Evolutionary conservation across 2,888 invertebrate genomes (phyloP).

Genomic region (Nemotelus nigrinus): DNA sequence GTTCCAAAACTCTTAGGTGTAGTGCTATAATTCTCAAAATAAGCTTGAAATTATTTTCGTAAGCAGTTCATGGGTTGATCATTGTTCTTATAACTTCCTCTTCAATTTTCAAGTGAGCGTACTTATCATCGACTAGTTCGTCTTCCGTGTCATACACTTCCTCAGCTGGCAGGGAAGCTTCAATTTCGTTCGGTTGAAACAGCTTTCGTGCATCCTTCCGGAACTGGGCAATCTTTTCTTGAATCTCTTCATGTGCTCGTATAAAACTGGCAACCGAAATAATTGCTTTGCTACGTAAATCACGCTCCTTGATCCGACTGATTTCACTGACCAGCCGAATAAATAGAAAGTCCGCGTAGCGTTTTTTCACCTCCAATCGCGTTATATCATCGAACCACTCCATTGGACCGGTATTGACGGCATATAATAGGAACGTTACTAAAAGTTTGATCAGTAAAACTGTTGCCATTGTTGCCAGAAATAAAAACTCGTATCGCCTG

Average conservation of each 20-base stretch:
- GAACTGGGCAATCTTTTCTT: conserved; percentile 59
- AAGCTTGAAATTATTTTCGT: no score
- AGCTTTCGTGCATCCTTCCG: conserved; percentile 61
- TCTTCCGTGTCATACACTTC: conserved; percentile 59
- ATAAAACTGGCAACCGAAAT: conserved; percentile 55
- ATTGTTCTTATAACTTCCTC: conserved; percentile 34
- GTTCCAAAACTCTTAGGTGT: no score
- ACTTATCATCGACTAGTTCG: conserved; percentile 48
- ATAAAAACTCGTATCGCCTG: conserved; percentile 53
- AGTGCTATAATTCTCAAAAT: no score
- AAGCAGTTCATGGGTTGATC: conserved; percentile 22
- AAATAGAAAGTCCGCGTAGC: conserved; percentile 60
- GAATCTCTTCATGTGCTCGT: conserved; percentile 59
- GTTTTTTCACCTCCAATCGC: conserved; percentile 60
- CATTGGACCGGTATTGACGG: conserved; percentile 54
- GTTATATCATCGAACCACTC: conserved; percentile 54
- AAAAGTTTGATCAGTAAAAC: conserved; percentile 55
- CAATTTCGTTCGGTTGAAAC: conserved; percentile 59
- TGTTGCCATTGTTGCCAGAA: conserved; percentile 53
- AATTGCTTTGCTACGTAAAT: conserved; percentile 52
- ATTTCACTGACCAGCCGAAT: conserved; percentile 59
- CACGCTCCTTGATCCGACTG: conserved; percentile 58
- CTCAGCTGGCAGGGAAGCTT: conserved; percentile 60
- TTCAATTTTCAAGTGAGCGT: conserved; percentile 21
- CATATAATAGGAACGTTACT: conserved; percentile 53